A percentile compares a stretch with the other conserved stretches of the same genome.
Conservation (phyloP, 2,797 vertebrate genomes). For the Girardinus metallicus region DNA sequence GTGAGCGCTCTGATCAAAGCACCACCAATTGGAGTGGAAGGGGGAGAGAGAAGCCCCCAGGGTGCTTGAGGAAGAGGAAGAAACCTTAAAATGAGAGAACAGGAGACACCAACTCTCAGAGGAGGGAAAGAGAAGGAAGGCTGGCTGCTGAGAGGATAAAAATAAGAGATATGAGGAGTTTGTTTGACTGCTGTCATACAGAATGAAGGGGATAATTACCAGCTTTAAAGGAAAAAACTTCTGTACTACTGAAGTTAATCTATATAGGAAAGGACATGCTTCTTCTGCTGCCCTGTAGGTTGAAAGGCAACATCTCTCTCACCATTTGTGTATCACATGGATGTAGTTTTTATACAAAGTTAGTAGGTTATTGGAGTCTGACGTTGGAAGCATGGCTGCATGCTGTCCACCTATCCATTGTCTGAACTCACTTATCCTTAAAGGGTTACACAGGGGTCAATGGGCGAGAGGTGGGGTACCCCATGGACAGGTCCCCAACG, state of each 20-base stretch:
- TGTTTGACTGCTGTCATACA: background rate
- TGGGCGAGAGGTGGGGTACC: no score
- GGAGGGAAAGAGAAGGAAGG: conserved; percentile 40
- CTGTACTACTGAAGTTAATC: background rate
- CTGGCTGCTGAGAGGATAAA: conserved; percentile 45
- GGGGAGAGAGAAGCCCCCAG: conserved; percentile 9
- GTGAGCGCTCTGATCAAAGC: conserved; percentile 63
- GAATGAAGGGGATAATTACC: background rate
- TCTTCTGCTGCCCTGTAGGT: background rate
- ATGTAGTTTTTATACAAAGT: background rate
- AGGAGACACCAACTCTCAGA: conserved; percentile 45
- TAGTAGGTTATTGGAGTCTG: background rate
- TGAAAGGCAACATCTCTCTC: background rate
- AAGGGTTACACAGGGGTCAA: no score
- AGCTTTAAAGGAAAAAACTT: background rate
- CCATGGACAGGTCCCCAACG: no score
- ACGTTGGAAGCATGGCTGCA: background rate
- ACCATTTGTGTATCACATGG: background rate
- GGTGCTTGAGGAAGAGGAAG: conserved; percentile 29
- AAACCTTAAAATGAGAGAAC: conserved; percentile 56
- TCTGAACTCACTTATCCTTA: no score
- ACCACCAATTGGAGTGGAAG: conserved; percentile 1
- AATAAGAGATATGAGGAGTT: conserved; percentile 23
- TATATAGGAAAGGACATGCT: background rate
- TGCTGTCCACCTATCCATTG: background rate